Evolutionary conservation across 2,888 invertebrate species (phyloP).

Genomic region (Teleiodes luculella): DNA sequence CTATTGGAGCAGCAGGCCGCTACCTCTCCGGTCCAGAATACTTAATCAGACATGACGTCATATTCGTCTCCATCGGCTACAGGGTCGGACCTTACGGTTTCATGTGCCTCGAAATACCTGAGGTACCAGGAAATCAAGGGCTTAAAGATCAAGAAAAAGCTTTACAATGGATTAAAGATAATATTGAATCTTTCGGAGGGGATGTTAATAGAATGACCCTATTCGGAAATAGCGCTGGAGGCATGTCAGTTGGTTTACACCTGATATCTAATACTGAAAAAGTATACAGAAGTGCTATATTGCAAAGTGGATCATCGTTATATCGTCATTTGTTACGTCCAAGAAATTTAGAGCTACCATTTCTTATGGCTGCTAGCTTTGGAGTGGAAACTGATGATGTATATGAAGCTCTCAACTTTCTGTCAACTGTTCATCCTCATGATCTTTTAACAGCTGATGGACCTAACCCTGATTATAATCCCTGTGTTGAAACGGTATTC

Average conservation of each 20-base stretch:
- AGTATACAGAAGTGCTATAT: conserved; percentile 44
- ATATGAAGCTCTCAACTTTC: conserved; percentile 29
- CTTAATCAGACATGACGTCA: conserved; percentile 28
- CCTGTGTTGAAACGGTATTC: conserved; percentile 38
- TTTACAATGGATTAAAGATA: conserved; percentile 26
- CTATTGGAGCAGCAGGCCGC: conserved; percentile 18
- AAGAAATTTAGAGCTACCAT: conserved; percentile 21
- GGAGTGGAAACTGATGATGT: conserved; percentile 25
- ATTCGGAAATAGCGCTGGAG: conserved; percentile 26
- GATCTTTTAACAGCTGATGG: conserved; percentile 29
- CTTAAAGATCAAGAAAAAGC: conserved; percentile 28
- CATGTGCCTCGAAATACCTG: conserved; percentile 27
- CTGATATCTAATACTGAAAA: conserved; percentile 39
- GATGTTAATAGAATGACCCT: conserved; percentile 24
- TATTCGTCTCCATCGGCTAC: conserved; percentile 31
- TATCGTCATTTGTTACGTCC: conserved; percentile 23
- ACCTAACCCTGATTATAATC: conserved; percentile 22
- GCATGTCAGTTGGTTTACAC: conserved; percentile 30
- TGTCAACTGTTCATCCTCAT: conserved; percentile 23
- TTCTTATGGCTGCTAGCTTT: conserved; percentile 27
- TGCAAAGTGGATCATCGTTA: conserved; percentile 44
- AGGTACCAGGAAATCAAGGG: conserved; percentile 29
- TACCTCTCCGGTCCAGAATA: conserved; percentile 26
- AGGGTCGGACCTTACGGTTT: conserved; percentile 30
- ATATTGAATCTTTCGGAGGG: conserved; percentile 28